These are phyloP conservation scores for Drosophila saltans DNA, from an alignment of 1,140 invertebrate species.

Conservation along the genomic window DNA sequence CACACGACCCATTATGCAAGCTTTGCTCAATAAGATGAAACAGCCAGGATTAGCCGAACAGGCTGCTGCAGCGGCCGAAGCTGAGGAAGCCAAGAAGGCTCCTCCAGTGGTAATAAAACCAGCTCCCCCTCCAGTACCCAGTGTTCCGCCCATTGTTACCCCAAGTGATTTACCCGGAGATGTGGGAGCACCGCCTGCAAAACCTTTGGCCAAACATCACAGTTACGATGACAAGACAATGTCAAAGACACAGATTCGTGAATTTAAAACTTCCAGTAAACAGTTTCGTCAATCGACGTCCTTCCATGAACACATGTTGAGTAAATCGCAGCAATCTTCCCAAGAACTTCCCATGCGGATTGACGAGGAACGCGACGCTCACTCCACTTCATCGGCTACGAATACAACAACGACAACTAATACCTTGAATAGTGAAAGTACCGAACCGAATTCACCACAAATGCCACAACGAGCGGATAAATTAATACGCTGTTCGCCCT, in stretches of 20 bases:
- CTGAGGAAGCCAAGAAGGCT: constrained; percentile 20
- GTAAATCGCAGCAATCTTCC: constrained; percentile 81
- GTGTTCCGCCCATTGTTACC: constrained; percentile 67
- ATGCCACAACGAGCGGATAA: constrained; percentile 84
- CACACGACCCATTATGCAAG: constrained; percentile 77
- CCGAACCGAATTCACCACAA: constrained; percentile 79
- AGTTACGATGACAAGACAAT: constrained; percentile 86
- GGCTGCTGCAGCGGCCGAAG: constrained; percentile 68
- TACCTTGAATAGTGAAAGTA: constrained; percentile 74
- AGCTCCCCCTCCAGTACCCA: constrained; percentile 65
- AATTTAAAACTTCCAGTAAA: constrained; percentile 85
- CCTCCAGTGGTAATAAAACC: constrained; percentile 36
- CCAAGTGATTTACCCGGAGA: constrained; percentile 70
- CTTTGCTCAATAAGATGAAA: constrained; percentile 78
- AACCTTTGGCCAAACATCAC: constrained; percentile 86
- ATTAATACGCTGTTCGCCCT: constrained; percentile 87
- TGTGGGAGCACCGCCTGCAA: constrained; percentile 82
- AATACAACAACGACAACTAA: constrained; percentile 79
- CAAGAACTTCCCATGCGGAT: constrained; percentile 72
- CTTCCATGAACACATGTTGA: constrained; percentile 86
- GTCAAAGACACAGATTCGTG: constrained; percentile 86
- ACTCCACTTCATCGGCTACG: constrained; percentile 69
- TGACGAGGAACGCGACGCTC: constrained; percentile 69
- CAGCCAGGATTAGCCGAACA: constrained; percentile 68
- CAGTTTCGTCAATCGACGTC: constrained; percentile 86